phyloP scores from a whole-genome alignment of 2,113 vertebrate species.

The Vulpes ferrilata region DNA sequence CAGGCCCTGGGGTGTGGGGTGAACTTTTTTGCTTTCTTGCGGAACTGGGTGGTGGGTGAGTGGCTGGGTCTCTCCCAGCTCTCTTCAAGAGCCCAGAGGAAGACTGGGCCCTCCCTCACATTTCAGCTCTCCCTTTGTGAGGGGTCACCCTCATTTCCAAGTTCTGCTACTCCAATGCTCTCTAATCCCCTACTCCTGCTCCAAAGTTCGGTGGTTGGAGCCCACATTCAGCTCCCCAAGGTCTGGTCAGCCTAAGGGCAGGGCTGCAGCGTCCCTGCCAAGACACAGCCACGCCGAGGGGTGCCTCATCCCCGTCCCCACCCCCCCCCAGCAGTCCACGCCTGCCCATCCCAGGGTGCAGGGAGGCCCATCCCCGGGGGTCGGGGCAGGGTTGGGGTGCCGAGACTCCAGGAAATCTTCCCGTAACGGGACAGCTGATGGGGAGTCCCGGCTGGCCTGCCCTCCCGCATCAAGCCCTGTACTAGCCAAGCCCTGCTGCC shows the following conservation, averaged over 20 bases:
- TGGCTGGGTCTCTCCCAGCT: not conserved
- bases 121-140: not conserved
- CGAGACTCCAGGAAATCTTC: not conserved
- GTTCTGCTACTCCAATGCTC: not conserved
- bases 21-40: not conserved
- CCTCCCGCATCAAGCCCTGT: not conserved
- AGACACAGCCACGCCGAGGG: not conserved
- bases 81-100: not conserved
- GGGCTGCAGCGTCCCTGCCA: not conserved
- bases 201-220: not conserved
- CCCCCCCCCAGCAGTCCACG: accelerated
- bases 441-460: not conserved
- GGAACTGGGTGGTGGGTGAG: not conserved
- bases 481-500: not conserved
- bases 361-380: not conserved
- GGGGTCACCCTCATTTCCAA: not conserved
- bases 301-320: no score
- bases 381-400: not conserved
- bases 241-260: not conserved
- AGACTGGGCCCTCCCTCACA: not conserved
- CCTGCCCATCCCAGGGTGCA: not conserved
- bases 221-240: not conserved
- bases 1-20: not conserved
- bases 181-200: not conserved
- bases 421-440: not conserved